Percentiles rank a stretch among this genome's conserved stretches.
Evolutionary conservation across 2,113 vertebrate species (phyloP).

Genomic region (Megaceryle maxima): DNA sequence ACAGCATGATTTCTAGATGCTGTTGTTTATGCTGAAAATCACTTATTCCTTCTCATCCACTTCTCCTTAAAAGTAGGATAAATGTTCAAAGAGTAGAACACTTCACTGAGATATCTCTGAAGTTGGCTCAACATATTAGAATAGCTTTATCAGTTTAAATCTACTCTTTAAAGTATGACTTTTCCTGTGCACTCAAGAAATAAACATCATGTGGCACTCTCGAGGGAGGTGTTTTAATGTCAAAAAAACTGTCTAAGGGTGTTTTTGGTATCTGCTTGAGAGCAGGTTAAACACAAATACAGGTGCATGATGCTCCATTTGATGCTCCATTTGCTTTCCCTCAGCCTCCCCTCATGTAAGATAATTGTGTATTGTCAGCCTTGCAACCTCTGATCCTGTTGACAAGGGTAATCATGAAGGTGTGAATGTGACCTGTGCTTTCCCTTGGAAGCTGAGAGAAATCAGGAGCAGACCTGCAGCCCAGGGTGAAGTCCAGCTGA

Average conservation of each 20-base stretch:
- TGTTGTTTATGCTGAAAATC: background rate
- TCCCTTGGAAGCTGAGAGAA: background rate
- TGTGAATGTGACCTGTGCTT: background rate
- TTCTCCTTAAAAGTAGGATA: background rate
- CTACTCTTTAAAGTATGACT: background rate
- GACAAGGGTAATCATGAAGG: background rate
- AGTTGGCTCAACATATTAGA: background rate
- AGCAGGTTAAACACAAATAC: background rate
- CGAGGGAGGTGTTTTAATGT: background rate
- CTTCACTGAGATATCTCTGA: background rate
- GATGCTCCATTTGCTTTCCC: background rate
- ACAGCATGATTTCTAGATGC: background rate
- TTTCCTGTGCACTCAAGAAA: background rate
- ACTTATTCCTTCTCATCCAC: background rate
- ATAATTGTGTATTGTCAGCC: background rate
- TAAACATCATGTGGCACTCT: background rate
- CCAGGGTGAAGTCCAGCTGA: background rate
- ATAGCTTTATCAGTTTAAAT: background rate
- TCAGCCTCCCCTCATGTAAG: background rate
- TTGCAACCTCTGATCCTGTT: background rate
- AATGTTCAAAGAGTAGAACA: background rate
- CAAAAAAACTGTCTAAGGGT: background rate
- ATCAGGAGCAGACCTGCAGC: background rate
- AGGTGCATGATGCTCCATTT: background rate
- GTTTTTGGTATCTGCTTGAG: background rate